A percentile compares a stretch with the other conserved stretches of the same genome.
phyloP scores from a whole-genome alignment of 2,113 vertebrate species.

The Halichoeres trimaculatus region DNA sequence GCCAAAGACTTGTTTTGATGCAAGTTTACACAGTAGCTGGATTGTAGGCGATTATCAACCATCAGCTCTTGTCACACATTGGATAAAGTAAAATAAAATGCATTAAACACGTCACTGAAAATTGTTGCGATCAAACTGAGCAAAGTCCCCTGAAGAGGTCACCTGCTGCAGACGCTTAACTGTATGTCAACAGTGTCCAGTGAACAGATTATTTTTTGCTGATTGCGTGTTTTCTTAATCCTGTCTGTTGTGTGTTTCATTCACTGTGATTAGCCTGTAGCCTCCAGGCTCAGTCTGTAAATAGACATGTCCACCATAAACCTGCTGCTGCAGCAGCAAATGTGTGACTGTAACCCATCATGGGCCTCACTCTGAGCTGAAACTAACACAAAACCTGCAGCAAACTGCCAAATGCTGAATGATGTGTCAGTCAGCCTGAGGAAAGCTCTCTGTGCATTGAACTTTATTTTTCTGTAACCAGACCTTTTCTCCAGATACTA shows the following conservation, averaged over 20 bases:
- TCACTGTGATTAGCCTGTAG: slow-evolving; percentile 71
- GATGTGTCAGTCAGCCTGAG: no score
- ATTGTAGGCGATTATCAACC: no score
- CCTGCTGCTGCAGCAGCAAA: slow-evolving; percentile 76
- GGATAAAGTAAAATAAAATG: not conserved
- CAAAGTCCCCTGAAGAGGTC: no score
- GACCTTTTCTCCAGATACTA: no score
- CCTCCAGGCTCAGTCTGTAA: slow-evolving; percentile 68
- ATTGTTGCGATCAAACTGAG: not conserved
- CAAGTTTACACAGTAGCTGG: not conserved
- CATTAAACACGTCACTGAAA: not conserved
- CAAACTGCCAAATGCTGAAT: not conserved
- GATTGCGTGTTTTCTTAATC: slow-evolving; percentile 73
- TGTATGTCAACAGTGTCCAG: slow-evolving; percentile 41
- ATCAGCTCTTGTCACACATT: no score
- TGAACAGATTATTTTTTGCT: slow-evolving; percentile 54
- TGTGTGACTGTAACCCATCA: slow-evolving; percentile 63
- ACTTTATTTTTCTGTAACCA: no score
- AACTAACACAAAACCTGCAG: slow-evolving; percentile 7
- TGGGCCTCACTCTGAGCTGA: slow-evolving; percentile 30
- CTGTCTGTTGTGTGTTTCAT: slow-evolving; percentile 70
- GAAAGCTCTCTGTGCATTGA: no score
- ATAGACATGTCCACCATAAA: slow-evolving; percentile 61
- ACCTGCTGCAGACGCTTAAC: slow-evolving; percentile 21
- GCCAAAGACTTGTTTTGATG: not conserved